phyloP scores from a whole-genome alignment of 2,797 vertebrate genomes.

The Aulostomus chinensis region DNA sequence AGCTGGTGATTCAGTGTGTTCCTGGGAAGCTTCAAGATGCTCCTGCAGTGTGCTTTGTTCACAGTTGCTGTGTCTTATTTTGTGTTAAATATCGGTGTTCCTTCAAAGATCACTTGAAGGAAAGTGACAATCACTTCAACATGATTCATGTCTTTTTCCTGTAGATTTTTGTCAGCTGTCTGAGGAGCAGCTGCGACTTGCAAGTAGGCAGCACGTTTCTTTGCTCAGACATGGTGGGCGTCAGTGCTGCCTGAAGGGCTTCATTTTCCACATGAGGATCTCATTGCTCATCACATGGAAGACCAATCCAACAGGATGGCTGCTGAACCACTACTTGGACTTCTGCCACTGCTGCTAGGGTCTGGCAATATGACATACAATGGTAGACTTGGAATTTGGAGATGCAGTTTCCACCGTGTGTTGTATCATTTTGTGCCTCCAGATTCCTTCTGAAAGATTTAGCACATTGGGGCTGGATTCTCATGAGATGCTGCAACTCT shows the following conservation, averaged over 20 bases:
- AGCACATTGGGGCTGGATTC: no score
- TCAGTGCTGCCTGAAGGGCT: not conserved
- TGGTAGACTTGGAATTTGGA: no score
- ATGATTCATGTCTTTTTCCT: no score
- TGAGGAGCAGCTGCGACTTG: not conserved
- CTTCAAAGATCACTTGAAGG: not conserved
- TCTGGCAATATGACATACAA: no score
- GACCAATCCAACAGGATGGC: no score
- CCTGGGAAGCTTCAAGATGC: not conserved
- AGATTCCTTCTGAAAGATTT: no score
- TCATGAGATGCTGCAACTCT: no score
- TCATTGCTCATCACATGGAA: not conserved
- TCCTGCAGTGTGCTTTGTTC: slow-evolving; percentile 25
- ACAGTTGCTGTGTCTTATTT: not conserved
- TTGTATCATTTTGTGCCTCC: no score
- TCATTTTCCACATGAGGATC: not conserved
- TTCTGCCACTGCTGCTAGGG: no score
- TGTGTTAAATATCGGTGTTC: not conserved
- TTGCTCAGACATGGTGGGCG: not conserved
- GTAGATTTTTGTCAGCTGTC: not conserved
- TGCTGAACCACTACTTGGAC: no score
- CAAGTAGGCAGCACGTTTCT: not conserved
- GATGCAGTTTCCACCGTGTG: no score
- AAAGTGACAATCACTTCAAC: no score
- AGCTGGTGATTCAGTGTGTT: not conserved